phyloP scores from a whole-genome alignment of 2,113 vertebrate genomes.

The Protobothrops flavoviridis region DNA sequence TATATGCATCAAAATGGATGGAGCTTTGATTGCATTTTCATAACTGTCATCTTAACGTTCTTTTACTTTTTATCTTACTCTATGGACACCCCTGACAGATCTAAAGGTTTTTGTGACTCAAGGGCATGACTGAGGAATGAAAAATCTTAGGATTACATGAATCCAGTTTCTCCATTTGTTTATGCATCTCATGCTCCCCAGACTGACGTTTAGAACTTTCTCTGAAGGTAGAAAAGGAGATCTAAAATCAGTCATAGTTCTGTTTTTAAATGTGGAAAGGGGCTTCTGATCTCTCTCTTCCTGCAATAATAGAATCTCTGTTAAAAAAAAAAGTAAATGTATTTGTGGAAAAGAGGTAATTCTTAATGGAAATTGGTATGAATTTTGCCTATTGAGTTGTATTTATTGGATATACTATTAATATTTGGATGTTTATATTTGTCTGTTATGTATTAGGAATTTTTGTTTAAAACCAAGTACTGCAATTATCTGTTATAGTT shows the following conservation, averaged over 20 bases:
- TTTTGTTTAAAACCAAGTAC: conserved; percentile 30
- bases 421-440: neutral
- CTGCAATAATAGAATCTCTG: neutral
- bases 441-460: neutral
- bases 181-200: neutral
- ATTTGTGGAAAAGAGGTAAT: neutral
- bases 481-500: conserved; percentile 54
- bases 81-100: neutral
- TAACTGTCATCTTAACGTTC: neutral
- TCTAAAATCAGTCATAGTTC: neutral
- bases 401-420: neutral
- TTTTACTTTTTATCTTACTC: neutral
- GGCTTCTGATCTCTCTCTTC: neutral
- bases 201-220: neutral
- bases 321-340: neutral
- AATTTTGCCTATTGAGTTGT: neutral
- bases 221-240: neutral
- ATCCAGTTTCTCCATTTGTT: neutral
- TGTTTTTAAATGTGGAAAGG: neutral
- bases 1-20: neutral
- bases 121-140: neutral
- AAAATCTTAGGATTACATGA: neutral
- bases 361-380: neutral
- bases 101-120: neutral
- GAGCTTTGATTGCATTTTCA: neutral